phyloP scores from a whole-genome alignment of 2,888 invertebrate species.

The Steinernema scapterisci region DNA sequence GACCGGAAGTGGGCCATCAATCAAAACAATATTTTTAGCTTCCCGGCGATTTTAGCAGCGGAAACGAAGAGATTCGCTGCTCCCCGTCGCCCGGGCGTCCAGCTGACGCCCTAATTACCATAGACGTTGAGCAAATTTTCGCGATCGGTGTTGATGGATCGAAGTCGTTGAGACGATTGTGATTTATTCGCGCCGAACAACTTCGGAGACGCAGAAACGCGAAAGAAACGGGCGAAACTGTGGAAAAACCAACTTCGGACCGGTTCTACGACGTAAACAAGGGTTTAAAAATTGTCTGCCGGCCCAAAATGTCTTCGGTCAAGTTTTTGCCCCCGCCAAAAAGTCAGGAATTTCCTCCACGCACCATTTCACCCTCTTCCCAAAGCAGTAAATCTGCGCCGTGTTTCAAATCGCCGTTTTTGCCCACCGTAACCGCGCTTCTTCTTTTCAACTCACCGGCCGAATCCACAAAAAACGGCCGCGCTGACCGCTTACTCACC shows the following conservation, averaged over 20 bases:
- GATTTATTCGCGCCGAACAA: constrained; percentile 4
- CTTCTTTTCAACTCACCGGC: too few species aligned
- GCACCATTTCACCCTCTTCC: too few species aligned
- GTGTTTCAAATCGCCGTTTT: too few species aligned
- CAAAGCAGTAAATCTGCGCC: too few species aligned
- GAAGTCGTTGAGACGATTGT: constrained; percentile 22
- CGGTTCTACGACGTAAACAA: not conserved
- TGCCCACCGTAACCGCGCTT: too few species aligned
- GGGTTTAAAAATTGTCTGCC: too few species aligned
- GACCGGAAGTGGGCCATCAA: constrained; percentile 24
- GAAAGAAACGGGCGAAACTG: too few species aligned
- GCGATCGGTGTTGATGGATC: constrained; percentile 30
- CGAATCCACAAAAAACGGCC: not conserved
- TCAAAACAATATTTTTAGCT: not conserved
- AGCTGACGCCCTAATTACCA: constrained; percentile 30
- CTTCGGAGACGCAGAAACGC: not conserved
- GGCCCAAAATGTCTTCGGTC: too few species aligned
- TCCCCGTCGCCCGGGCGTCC: not conserved
- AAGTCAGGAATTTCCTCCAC: not conserved
- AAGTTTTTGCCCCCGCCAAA: not conserved
- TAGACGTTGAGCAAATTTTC: not conserved
- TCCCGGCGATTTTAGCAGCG: not conserved
- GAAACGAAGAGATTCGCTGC: not conserved
- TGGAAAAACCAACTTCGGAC: not conserved
- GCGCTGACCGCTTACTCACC: not conserved